These are phyloP conservation scores for Lomographa bimaculata DNA, from an alignment of 2,888 invertebrate genomes.

Conservation along the genomic window DNA sequence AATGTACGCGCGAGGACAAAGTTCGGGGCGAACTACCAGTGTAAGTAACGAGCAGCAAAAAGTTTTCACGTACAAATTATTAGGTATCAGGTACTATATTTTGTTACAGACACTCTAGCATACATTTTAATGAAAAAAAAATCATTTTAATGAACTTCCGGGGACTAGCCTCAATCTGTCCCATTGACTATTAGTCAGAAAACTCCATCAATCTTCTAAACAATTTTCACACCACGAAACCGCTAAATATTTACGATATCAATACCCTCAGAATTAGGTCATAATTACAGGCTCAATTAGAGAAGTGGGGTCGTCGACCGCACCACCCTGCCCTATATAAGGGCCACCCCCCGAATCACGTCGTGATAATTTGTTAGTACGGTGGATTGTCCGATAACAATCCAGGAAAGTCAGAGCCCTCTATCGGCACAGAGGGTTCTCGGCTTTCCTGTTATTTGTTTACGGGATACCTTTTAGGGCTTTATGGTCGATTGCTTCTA, in stretches of 20 bases:
- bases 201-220: constrained; percentile 10
- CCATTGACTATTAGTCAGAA: no score
- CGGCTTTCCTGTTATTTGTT: constrained; percentile 32
- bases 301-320: constrained; percentile 31
- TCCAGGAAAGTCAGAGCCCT: no score
- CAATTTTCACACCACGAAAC: constrained; percentile 7
- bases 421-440: constrained; percentile 30
- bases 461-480: constrained; percentile 25
- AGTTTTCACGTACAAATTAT: no score
- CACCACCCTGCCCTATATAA: constrained; percentile 26
- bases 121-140: no score
- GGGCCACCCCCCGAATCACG: constrained; percentile 26
- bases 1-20: no score
- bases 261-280: constrained; percentile 30
- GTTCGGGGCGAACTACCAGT: no score
- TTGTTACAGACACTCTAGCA: no score
- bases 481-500: constrained; percentile 19
- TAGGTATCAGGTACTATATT: no score
- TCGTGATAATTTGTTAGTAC: constrained; percentile 32
- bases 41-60: no score
- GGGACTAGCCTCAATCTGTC: no score
- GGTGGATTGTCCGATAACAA: constrained; percentile 16
- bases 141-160: no score
- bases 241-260: constrained; percentile 24
- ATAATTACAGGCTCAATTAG: constrained; percentile 34